These are phyloP conservation scores for Antheraea yamamai DNA, from an alignment of 2,888 invertebrate species.

Conservation along the genomic window DNA sequence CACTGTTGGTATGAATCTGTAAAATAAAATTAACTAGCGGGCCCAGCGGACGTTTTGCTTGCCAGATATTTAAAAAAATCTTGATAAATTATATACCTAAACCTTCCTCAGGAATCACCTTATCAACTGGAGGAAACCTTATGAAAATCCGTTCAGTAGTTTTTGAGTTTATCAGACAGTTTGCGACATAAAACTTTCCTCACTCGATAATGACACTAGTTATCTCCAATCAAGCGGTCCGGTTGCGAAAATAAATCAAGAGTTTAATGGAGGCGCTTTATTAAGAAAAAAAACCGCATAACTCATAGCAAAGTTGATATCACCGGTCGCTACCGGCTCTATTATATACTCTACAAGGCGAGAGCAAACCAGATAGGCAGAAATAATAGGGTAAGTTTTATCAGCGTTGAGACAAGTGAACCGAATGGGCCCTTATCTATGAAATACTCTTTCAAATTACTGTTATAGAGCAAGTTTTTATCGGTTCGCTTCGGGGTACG, in stretches of 20 bases:
- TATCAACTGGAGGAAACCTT: no score
- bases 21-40: no score
- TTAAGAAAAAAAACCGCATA: not conserved
- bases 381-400: slow-evolving; percentile 75
- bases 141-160: no score
- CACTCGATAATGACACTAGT: no score
- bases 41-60: no score
- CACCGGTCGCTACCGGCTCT: slow-evolving; percentile 17
- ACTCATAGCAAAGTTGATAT: slow-evolving; percentile 3
- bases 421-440: slow-evolving; percentile 57
- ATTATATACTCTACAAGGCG: slow-evolving; percentile 13
- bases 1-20: no score
- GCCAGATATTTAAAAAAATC: no score
- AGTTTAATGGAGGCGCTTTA: not conserved
- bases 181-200: no score
- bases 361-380: slow-evolving; percentile 28
- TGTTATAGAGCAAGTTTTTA: slow-evolving; percentile 66
- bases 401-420: slow-evolving; percentile 51
- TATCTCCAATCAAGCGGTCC: not conserved
- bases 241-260: not conserved
- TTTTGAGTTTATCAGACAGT: no score
- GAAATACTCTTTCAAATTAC: slow-evolving; percentile 64
- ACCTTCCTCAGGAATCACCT: no score
- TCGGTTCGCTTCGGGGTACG: slow-evolving; percentile 57
- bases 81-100: no score